A percentile compares a stretch with the other conserved stretches of the same genome.
phyloP scores from a whole-genome alignment of 2,797 vertebrate genomes.

The Danio aesculapii region DNA sequence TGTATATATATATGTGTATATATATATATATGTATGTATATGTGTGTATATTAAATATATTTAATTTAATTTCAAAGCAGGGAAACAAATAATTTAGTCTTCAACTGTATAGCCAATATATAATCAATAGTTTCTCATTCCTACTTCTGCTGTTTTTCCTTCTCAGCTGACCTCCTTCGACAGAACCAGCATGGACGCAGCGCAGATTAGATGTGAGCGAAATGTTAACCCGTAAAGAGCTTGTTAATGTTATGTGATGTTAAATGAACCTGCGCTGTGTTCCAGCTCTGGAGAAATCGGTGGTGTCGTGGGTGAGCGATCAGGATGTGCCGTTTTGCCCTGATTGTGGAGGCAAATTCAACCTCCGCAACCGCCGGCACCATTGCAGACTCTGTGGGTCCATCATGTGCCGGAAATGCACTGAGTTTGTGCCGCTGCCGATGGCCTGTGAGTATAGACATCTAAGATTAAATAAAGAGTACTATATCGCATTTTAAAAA shows the following conservation, averaged over 20 bases:
- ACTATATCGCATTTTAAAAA: too few relatives aligned
- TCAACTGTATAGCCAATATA: background rate
- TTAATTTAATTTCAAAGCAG: too few relatives aligned
- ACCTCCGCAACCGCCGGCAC: slow-evolving; percentile 92
- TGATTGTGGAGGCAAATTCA: slow-evolving; percentile 95
- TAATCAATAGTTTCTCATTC: background rate
- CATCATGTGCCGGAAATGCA: slow-evolving; percentile 97
- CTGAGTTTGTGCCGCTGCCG: slow-evolving; percentile 89
- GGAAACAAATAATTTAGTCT: too few relatives aligned
- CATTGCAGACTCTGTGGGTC: slow-evolving; percentile 98
- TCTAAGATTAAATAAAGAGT: background rate
- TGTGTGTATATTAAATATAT: too few relatives aligned
- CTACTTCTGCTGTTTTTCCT: slow-evolving; percentile 46
- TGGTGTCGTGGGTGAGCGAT: slow-evolving; percentile 97
- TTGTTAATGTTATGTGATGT: background rate
- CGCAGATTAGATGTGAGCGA: slow-evolving; percentile 89
- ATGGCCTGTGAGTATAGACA: slow-evolving; percentile 84
- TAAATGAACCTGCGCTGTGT: background rate
- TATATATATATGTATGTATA: too few relatives aligned
- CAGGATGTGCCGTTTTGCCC: slow-evolving; percentile 98
- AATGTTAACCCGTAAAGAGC: background rate
- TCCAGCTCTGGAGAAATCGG: slow-evolving; percentile 93
- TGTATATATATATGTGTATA: too few relatives aligned
- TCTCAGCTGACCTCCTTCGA: slow-evolving; percentile 95
- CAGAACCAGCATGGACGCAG: slow-evolving; percentile 87